These are phyloP conservation scores for Dromius quadrimaculatus DNA, from an alignment of 2,888 invertebrate species.

Conservation along the genomic window DNA sequence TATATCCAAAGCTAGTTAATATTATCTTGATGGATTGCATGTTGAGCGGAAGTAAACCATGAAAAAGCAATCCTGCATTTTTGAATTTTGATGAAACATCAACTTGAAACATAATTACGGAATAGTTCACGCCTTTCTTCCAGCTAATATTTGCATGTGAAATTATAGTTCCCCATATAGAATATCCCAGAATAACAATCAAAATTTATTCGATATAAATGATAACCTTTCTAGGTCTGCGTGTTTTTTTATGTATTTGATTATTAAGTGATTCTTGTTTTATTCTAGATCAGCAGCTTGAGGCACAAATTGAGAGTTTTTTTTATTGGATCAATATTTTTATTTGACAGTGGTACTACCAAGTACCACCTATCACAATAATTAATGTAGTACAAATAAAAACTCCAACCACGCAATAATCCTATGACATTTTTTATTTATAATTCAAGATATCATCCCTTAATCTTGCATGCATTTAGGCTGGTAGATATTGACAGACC, in stretches of 20 bases:
- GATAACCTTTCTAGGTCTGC: neutral
- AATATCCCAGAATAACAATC: conserved; percentile 4
- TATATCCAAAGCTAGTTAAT: conserved; percentile 34
- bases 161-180: conserved; percentile 14
- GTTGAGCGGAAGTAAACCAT: conserved; percentile 28
- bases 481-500: too few relatives aligned
- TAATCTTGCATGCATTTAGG: too few relatives aligned
- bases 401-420: conserved; percentile 17
- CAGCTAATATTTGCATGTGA: conserved; percentile 10
- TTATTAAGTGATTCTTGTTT: neutral
- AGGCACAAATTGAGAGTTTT: conserved; percentile 19
- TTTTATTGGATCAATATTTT: conserved; percentile 22
- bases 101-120: conserved; percentile 32
- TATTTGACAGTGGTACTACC: conserved; percentile 23
- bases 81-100: conserved; percentile 35
- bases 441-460: neutral
- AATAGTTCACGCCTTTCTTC: conserved; percentile 26
- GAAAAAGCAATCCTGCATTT: conserved; percentile 28
- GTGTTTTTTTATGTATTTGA: conserved; percentile 28
- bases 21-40: conserved; percentile 36
- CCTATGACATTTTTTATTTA: conserved; percentile 9
- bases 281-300: conserved; percentile 23
- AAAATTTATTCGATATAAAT: conserved; percentile 20
- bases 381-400: conserved; percentile 24
- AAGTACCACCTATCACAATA: conserved; percentile 29